A percentile compares a stretch with the other conserved stretches of the same genome.
phyloP scores from a whole-genome alignment of 2,888 invertebrate species.

The Philhelius pedissequus region DNA sequence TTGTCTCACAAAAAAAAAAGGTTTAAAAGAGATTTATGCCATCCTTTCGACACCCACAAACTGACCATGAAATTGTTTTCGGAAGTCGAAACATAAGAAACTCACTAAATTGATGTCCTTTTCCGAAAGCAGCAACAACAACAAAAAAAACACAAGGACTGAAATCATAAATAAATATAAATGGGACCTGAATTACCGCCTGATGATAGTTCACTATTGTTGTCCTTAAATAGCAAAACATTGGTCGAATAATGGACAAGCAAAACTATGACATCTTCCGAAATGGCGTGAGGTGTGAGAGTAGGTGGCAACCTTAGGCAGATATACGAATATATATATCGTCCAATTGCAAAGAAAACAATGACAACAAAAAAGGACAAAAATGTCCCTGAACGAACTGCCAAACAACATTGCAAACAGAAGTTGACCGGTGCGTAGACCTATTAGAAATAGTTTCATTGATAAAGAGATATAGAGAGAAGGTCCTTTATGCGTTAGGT shows the following conservation, averaged over 20 bases:
- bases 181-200: conserved; percentile 62
- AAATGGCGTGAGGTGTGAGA: conserved; percentile 27
- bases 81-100: conserved; percentile 72
- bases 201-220: conserved; percentile 65
- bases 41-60: conserved; percentile 75
- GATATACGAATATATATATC: too few relatives aligned
- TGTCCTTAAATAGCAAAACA: conserved; percentile 68
- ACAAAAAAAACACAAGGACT: conserved; percentile 6
- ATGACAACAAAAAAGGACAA: conserved; percentile 52
- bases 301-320: conserved; percentile 52
- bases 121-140: not conserved
- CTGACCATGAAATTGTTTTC: conserved; percentile 78
- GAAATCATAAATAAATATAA: conserved; percentile 55
- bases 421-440: conserved; percentile 34
- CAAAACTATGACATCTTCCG: conserved; percentile 44
- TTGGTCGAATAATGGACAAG: conserved; percentile 56
- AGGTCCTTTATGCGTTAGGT: not conserved
- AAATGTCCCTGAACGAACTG: conserved; percentile 23
- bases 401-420: conserved; percentile 5
- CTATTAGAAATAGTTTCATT: conserved; percentile 17
- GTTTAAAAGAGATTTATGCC: conserved; percentile 48
- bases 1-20: conserved; percentile 19
- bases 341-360: conserved; percentile 45
- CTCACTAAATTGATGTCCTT: conserved; percentile 43
- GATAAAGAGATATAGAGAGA: not conserved